A percentile compares a stretch with the other conserved stretches of the same genome.
Evolutionary conservation across 2,797 vertebrate genomes (phyloP).

Genomic region (Myoxocephalus aenaeus): DNA sequence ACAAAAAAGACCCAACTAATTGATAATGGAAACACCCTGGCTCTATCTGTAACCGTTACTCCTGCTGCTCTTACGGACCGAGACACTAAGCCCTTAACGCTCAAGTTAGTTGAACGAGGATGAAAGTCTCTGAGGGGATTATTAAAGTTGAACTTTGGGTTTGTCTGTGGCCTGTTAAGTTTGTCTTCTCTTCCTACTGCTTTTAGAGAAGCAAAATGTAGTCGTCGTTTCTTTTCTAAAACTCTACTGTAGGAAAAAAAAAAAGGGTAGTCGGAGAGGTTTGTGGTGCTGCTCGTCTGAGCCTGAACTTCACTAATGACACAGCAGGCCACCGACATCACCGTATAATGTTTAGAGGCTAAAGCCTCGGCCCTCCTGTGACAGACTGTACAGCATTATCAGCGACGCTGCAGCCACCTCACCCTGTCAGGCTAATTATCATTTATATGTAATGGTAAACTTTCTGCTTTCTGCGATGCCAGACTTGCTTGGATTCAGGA

Average conservation of each 20-base stretch:
- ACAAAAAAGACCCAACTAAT: background rate
- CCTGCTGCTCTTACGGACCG: background rate
- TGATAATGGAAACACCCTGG: background rate
- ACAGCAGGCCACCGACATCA: background rate
- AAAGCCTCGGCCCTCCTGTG: background rate
- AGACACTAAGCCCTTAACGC: background rate
- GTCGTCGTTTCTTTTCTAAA: background rate
- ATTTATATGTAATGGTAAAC: background rate
- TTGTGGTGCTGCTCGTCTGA: constrained; percentile 11
- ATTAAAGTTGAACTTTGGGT: background rate
- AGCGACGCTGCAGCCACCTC: background rate
- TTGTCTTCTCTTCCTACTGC: background rate
- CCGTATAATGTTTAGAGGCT: background rate
- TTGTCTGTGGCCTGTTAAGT: background rate
- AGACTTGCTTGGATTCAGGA: background rate
- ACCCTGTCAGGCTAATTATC: background rate
- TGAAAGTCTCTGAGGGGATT: constrained; percentile 3
- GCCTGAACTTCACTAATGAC: constrained; percentile 18
- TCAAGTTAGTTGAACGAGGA: background rate
- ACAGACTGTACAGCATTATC: background rate
- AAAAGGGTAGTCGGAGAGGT: background rate
- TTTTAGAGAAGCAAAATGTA: background rate
- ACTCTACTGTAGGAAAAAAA: background rate
- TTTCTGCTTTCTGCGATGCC: background rate
- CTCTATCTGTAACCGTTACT: background rate